phyloP scores from a whole-genome alignment of 2,113 vertebrate species.

The Dipodomys ordii region DNA sequence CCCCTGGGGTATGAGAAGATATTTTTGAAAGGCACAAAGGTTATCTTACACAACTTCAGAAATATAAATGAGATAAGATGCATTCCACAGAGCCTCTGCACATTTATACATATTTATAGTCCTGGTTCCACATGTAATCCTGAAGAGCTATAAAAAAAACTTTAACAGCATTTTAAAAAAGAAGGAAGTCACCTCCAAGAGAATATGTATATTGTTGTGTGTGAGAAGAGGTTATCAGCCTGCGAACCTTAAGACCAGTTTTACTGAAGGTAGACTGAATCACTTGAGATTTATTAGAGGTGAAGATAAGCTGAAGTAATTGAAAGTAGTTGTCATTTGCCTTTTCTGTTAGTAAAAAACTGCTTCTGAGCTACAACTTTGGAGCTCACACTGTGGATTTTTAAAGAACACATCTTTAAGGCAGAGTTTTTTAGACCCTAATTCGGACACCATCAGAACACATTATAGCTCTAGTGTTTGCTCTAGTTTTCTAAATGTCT shows the following conservation, averaged over 20 bases:
- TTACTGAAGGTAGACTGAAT: constrained; percentile 31
- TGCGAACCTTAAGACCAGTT: constrained; percentile 30
- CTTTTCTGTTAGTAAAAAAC: neutral
- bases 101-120: constrained; percentile 83
- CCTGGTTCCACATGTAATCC: constrained; percentile 63
- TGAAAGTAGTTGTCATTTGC: constrained; percentile 9
- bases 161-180: constrained; percentile 68
- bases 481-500: neutral
- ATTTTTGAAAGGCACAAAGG: constrained; percentile 80
- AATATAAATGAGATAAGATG: constrained; percentile 75
- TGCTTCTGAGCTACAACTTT: neutral
- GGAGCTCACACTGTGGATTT: neutral
- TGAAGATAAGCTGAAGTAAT: constrained; percentile 44
- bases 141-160: constrained; percentile 74
- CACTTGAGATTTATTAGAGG: neutral
- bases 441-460: neutral
- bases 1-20: constrained; percentile 73
- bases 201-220: neutral
- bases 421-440: constrained; percentile 9
- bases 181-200: constrained; percentile 50
- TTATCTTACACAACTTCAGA: constrained; percentile 75
- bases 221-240: neutral
- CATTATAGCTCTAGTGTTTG: neutral
- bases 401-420: neutral
- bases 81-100: constrained; percentile 73